Evolutionary conservation across 2,113 vertebrate genomes (phyloP), one percentile per base, ranked within the genome.

Genomic region (Rhinogobius similis): DNA sequence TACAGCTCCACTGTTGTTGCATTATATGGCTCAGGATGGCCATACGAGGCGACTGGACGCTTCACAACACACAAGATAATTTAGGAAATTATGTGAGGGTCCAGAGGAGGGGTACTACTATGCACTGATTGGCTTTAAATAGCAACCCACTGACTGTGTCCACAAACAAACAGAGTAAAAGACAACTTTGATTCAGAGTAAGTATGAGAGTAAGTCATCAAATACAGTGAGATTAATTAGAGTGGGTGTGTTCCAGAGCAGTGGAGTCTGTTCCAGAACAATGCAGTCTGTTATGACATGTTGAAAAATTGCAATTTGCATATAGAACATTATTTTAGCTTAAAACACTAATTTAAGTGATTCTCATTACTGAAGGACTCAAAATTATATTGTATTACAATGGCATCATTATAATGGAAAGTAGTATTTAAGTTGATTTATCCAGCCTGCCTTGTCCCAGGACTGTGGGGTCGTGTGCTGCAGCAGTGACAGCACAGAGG

Each of bases 21-120:
- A 29, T 16, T 29, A 26, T n/a, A n/a, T n/a, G 24, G 55, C 26
- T 29, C 55, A 65, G 74, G 68, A 50, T 61, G 62, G 75, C 81
- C 77, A 70, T 62, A 70, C 56, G 53, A 70, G 85, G 72, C 78
- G 70, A 80, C 68, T 77, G 58, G 58, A 20, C 27, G 9, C 26
- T 58, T 29, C 48, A 53, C 61, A 64, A 68, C 67, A 58, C 63
- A 68, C 26, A 24, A 65, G 77, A 79, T 89, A 82, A 86, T 86
- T 84, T 71, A 23, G 76, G 86, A 79, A 59, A 62, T 81, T 52
- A 83, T 70, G 79, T 66, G 24, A 77, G 48, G 61, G 32, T 76
- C 52, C 50, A 20, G n/a, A 13, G 38, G 36, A 23, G 50, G 38
- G 62, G 68, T 71, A 26, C 5, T 12, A 9, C 41, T 26, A n/a